These are phyloP conservation scores for Neoarius graeffei DNA, from an alignment of 2,113 vertebrate genomes.

Conservation along the genomic window DNA sequence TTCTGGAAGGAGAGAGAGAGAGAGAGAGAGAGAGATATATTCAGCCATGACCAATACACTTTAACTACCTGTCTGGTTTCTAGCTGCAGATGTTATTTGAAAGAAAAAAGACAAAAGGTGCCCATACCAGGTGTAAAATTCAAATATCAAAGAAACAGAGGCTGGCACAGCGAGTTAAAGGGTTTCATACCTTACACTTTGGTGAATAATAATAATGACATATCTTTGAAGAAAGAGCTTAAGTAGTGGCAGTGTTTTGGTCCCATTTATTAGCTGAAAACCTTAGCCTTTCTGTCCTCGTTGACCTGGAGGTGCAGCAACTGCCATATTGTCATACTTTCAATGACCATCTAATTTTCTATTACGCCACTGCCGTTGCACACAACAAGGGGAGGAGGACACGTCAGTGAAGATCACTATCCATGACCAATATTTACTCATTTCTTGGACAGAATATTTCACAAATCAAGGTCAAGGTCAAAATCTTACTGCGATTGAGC, in stretches of 20 bases:
- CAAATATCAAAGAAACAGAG: constrained; percentile 63
- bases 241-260: constrained; percentile 1
- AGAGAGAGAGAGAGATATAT: constrained; percentile 54
- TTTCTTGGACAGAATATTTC: neutral
- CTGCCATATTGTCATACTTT: neutral
- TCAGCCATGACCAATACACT: constrained; percentile 65
- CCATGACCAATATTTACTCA: neutral
- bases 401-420: neutral
- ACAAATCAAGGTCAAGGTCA: constrained; percentile 7
- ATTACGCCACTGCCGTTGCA: neutral
- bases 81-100: constrained; percentile 77
- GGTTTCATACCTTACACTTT: constrained; percentile 25
- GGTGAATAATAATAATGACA: constrained; percentile 15
- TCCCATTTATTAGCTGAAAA: constrained; percentile 5
- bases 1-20: constrained; percentile 54
- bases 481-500: constrained; percentile 13
- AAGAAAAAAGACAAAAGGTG: constrained; percentile 54
- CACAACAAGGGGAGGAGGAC: neutral
- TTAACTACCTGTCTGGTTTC: constrained; percentile 75
- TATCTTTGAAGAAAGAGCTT: neutral
- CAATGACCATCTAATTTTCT: neutral
- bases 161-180: constrained; percentile 61
- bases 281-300: neutral
- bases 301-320: neutral
- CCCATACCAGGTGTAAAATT: constrained; percentile 74